Evolutionary conservation across 2,888 invertebrate genomes (phyloP), one percentile per base, ranked within the genome.

Genomic region (Hipparchia semele): DNA sequence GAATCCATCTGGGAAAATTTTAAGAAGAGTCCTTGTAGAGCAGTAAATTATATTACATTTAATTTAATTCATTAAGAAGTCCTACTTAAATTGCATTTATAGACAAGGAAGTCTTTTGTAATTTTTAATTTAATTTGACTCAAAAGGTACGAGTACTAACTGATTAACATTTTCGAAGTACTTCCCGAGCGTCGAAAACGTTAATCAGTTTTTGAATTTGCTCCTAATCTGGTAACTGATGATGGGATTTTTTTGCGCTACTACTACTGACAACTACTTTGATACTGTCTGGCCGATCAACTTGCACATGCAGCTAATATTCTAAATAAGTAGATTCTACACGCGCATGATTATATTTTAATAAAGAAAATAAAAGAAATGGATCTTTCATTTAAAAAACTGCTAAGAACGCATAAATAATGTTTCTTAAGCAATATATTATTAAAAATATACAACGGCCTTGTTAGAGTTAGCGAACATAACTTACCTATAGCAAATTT

Each of bases 1-100:
- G 87, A 96, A 95, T 83, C 91, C 95, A 0, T 95, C 97, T 0
- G 98, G 98, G 0, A 98, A 98, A 87, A 97, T 98, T 79, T 87
- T 98, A 71, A 94, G 97, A 73, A 94, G 94, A 77, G 87, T 94
- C 59, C 84, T 97, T 56, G 91, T 92, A 81, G 89, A 89, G 74
- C 79, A 85, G 59, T 83, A 72, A 74, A 71, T 66, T 66, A 60
- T 10, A 8, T 12, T 2, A 54, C 0, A 54, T 8, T 54, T 12
- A 54, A 54, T 12, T 4, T 1, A 1, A 54, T 54, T 54, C 0
- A 2, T 54, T 12, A 33, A 58, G 39, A 39, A 1, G 13, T 23
- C 23, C 23, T 23, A 3, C 56, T 2, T 13, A 8, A 58, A 8
- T 2, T 23, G 13, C 23, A 56, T 10, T 12, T 12, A 10, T 10